A percentile compares a stretch with the other conserved stretches of the same genome.
Conservation (phyloP, 2,113 vertebrate species). For the Fregata magnificens region DNA sequence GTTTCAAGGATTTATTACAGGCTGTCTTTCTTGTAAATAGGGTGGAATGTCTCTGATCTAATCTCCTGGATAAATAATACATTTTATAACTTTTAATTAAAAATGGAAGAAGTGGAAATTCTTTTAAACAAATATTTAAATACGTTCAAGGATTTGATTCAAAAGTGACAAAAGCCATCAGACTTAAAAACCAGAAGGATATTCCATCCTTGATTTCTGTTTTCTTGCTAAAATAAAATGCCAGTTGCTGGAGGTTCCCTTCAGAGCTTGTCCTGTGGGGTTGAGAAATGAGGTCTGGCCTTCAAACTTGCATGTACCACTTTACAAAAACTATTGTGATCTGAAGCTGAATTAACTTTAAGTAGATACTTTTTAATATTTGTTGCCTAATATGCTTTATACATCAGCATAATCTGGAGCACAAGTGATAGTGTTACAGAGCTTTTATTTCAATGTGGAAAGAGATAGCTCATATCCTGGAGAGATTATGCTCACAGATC, state of each 20-base stretch:
- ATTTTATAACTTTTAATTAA: constrained; percentile 50
- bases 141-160: not conserved
- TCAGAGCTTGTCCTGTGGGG: not conserved
- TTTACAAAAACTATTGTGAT: not conserved
- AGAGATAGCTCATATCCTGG: not conserved
- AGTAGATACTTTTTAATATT: not conserved
- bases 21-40: constrained; percentile 22
- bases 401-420: not conserved
- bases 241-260: not conserved
- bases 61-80: constrained; percentile 23
- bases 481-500: not conserved
- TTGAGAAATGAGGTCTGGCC: not conserved
- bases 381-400: not conserved
- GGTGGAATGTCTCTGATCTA: constrained; percentile 37
- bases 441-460: not conserved
- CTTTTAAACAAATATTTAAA: constrained; percentile 16
- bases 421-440: not conserved
- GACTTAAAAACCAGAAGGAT: not conserved
- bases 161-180: not conserved
- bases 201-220: not conserved
- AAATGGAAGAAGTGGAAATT: not conserved
- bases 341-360: not conserved
- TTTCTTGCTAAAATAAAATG: not conserved
- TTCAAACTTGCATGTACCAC: not conserved
- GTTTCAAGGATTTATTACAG: constrained; percentile 38